phyloP scores from a whole-genome alignment of 1,140 invertebrate genomes.

The Trachymyrmex cornetzi region DNA sequence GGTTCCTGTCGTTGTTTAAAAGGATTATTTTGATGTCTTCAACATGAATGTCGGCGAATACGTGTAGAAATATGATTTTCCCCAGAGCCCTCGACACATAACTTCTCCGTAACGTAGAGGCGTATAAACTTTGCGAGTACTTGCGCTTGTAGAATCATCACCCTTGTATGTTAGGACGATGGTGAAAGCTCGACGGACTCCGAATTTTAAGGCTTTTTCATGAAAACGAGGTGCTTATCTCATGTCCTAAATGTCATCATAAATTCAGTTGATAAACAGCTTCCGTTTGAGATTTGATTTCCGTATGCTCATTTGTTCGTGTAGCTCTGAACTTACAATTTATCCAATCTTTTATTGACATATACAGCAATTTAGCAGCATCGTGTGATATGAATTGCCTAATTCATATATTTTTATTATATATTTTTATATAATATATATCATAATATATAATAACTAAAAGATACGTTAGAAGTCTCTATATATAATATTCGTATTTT shows the following conservation, averaged over 20 bases:
- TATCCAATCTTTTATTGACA: background rate
- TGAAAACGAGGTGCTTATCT: slow-evolving; percentile 67
- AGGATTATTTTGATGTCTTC: slow-evolving; percentile 68
- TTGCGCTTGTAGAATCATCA: slow-evolving; percentile 72
- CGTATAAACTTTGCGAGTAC: slow-evolving; percentile 70
- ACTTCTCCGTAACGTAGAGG: slow-evolving; percentile 57
- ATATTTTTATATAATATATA: background rate
- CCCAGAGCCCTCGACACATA: slow-evolving; percentile 59
- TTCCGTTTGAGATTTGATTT: slow-evolving; percentile 36
- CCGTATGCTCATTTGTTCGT: background rate
- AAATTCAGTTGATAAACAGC: slow-evolving; percentile 58
- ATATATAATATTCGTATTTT: background rate
- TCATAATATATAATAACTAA: background rate
- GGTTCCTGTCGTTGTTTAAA: slow-evolving; percentile 61
- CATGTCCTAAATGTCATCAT: slow-evolving; percentile 50
- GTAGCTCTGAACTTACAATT: background rate
- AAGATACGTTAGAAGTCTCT: too few species aligned
- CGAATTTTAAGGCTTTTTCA: slow-evolving; percentile 72
- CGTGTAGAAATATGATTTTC: slow-evolving; percentile 70
- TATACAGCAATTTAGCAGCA: background rate
- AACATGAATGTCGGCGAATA: slow-evolving; percentile 54
- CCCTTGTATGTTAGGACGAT: slow-evolving; percentile 51
- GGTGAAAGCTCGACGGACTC: slow-evolving; percentile 58
- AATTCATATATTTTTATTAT: background rate
- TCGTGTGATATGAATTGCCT: background rate